Conservation (phyloP, 2,113 vertebrate genomes). For the Anas platyrhynchos region DNA sequence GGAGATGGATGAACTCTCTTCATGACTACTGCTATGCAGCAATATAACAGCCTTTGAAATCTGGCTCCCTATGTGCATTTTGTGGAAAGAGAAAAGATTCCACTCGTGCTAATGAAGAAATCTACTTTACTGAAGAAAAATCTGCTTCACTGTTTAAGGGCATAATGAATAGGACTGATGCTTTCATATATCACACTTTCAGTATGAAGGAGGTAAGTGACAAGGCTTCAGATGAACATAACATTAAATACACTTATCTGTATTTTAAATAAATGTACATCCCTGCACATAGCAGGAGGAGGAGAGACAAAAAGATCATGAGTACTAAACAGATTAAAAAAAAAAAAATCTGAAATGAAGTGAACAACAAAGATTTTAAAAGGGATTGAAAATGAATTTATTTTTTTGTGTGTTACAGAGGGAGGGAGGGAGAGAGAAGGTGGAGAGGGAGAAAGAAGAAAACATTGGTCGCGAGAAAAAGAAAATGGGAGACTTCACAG, state of each 20-base stretch:
- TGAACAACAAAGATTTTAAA: neutral
- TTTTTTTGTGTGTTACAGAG: neutral
- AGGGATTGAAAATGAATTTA: neutral
- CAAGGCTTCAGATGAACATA: neutral
- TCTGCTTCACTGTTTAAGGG: neutral
- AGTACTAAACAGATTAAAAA: neutral
- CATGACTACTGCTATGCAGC: neutral
- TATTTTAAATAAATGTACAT: neutral
- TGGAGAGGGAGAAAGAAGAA: neutral
- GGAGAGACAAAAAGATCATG: neutral
- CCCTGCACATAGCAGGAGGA: too few species aligned
- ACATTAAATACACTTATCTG: neutral
- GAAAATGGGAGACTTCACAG: neutral
- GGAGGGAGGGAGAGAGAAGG: too few species aligned
- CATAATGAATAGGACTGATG: neutral
- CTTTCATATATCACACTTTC: neutral
- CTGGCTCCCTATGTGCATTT: neutral
- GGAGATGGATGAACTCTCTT: neutral
- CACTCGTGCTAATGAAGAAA: neutral
- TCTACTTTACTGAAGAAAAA: neutral
- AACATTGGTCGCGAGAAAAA: neutral
- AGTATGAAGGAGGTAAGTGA: neutral
- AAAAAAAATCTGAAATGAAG: neutral
- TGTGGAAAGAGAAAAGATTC: neutral
- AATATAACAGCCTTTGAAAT: neutral